A percentile compares a stretch with the other conserved stretches of the same genome.
These are phyloP conservation scores for Cotesia glomerata DNA, from an alignment of 1,140 invertebrate species.

Conservation along the genomic window DNA sequence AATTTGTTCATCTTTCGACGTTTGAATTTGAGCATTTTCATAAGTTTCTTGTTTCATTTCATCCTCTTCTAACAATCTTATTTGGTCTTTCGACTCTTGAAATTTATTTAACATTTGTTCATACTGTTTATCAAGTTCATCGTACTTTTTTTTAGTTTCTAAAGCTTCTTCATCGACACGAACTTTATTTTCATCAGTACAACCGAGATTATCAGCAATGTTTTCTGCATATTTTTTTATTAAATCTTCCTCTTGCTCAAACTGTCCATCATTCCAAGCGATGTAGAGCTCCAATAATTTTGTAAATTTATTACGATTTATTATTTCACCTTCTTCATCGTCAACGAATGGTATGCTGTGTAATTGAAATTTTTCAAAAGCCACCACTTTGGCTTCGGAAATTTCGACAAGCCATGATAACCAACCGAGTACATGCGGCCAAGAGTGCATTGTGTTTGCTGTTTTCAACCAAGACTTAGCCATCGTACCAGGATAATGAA, in stretches of 20 bases:
- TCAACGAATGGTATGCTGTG: conserved; percentile 40
- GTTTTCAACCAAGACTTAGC: conserved; percentile 68
- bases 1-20: conserved; percentile 25
- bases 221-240: conserved; percentile 40
- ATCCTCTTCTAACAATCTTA: conserved; percentile 27
- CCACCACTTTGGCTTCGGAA: conserved; percentile 40
- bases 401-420: conserved; percentile 65
- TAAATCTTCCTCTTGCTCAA: conserved; percentile 42
- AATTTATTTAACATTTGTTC: conserved; percentile 31
- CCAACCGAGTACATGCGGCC: conserved; percentile 65
- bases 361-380: conserved; percentile 35
- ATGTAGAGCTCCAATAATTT: conserved; percentile 36
- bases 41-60: conserved; percentile 27
- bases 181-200: conserved; percentile 34
- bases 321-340: conserved; percentile 34
- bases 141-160: conserved; percentile 26
- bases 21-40: conserved; percentile 33
- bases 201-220: conserved; percentile 37
- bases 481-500: conserved; percentile 65
- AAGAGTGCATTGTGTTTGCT: conserved; percentile 67
- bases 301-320: conserved; percentile 36
- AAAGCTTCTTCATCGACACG: conserved; percentile 28
- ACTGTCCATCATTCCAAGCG: conserved; percentile 48
- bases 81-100: conserved; percentile 27
- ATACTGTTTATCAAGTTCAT: conserved; percentile 18